Evolutionary conservation across 2,797 vertebrate genomes (phyloP).

Genomic region (Somateria mollissima): DNA sequence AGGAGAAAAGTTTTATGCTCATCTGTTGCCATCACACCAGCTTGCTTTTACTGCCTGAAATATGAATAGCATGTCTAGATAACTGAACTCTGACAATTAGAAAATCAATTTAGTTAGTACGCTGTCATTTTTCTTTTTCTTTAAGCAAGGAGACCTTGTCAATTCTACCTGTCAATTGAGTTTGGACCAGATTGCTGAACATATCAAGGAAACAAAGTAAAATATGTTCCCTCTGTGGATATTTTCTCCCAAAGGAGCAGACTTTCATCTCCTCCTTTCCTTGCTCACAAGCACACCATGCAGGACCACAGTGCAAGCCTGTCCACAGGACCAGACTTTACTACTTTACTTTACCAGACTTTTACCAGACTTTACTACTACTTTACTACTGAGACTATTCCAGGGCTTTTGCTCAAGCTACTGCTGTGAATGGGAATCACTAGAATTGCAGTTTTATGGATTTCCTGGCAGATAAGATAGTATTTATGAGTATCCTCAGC

Average conservation of each 20-base stretch:
- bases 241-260: background rate
- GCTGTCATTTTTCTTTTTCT: background rate
- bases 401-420: background rate
- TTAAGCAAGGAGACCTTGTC: constrained; percentile 30
- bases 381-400: background rate
- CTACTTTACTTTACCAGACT: background rate
- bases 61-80: background rate
- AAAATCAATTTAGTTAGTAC: constrained; percentile 20
- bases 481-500: background rate
- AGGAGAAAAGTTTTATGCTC: background rate
- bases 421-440: background rate
- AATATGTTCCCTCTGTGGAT: background rate
- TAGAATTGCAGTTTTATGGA: background rate
- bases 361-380: too few relatives aligned
- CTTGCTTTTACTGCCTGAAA: constrained; percentile 17
- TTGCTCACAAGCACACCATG: background rate
- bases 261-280: background rate
- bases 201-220: background rate
- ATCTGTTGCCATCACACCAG: constrained; percentile 28
- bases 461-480: constrained; percentile 11
- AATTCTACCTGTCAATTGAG: constrained; percentile 40
- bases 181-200: constrained; percentile 35
- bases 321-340: background rate
- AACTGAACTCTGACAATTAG: constrained; percentile 21
- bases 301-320: background rate